phyloP scores from a whole-genome alignment of 64 coral and sea anemone species.

The Hydrozoanthus tunicans region DNA sequence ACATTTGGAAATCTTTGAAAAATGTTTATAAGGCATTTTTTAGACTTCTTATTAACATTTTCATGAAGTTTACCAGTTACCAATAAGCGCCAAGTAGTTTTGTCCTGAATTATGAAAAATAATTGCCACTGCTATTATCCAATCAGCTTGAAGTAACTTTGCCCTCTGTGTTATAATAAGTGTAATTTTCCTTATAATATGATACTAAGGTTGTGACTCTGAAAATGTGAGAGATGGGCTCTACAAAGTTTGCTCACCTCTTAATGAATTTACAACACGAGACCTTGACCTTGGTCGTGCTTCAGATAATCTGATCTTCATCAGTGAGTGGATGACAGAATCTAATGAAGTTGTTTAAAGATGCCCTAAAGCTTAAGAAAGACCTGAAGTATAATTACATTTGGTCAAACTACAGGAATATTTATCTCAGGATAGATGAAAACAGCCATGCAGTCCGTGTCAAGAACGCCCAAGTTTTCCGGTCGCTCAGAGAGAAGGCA shows the following conservation, averaged over 20 bases:
- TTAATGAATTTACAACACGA: neutral
- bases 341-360: neutral
- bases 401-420: neutral
- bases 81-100: too few relatives aligned
- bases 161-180: too few relatives aligned
- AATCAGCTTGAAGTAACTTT: too few relatives aligned
- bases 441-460: neutral
- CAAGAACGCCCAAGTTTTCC: neutral
- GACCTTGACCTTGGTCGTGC: neutral
- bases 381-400: constrained; percentile 3
- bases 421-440: constrained; percentile 1
- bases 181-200: too few relatives aligned
- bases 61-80: too few relatives aligned
- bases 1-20: too few relatives aligned
- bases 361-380: neutral
- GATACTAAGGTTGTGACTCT: too few relatives aligned
- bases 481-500: neutral
- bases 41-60: too few relatives aligned
- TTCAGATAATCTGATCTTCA: neutral
- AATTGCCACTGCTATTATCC: too few relatives aligned
- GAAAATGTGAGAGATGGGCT: neutral
- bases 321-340: neutral
- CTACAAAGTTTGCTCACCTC: neutral
- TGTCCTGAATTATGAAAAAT: too few relatives aligned
- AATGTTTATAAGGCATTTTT: too few relatives aligned